phyloP scores from a whole-genome alignment of 2,888 invertebrate genomes.

The Cephus pulcher region DNA sequence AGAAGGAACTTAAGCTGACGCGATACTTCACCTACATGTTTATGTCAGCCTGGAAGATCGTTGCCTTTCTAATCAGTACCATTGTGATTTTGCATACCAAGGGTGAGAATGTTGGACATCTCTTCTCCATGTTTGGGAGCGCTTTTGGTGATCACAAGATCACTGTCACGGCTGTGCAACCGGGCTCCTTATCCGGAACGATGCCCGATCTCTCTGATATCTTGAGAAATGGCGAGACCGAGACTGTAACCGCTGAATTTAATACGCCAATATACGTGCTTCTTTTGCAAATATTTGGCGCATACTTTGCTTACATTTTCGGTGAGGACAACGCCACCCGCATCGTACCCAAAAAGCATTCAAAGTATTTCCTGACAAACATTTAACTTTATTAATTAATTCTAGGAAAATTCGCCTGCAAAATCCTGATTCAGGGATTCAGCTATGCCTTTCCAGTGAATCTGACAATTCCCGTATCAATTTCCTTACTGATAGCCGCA shows the following conservation, averaged over 20 bases:
- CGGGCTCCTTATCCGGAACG: conserved; percentile 58
- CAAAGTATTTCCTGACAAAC: not conserved
- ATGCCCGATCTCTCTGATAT: conserved; percentile 82
- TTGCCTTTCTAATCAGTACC: conserved; percentile 81
- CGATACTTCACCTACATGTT: conserved; percentile 92
- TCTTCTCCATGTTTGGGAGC: conserved; percentile 80
- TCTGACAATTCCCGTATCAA: conserved; percentile 89
- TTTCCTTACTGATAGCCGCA: conserved; percentile 87
- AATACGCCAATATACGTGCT: conserved; percentile 82
- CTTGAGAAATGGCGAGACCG: conserved; percentile 80
- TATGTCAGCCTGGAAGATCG: conserved; percentile 91
- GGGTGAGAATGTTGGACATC: conserved; percentile 81
- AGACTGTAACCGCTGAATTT: conserved; percentile 77
- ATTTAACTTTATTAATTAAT: conserved; percentile 6
- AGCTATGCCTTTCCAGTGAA: conserved; percentile 97
- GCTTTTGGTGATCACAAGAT: conserved; percentile 86
- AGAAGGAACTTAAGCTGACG: conserved; percentile 81
- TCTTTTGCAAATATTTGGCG: conserved; percentile 83
- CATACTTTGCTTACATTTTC: conserved; percentile 91
- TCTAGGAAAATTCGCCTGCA: conserved; percentile 91
- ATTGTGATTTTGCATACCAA: conserved; percentile 79
- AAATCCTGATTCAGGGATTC: conserved; percentile 96
- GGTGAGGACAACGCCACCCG: conserved; percentile 66
- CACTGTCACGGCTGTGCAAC: conserved; percentile 78
- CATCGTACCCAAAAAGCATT: not conserved